Percentiles rank a stretch among this genome's conserved stretches.
Evolutionary conservation across 1,140 invertebrate species (phyloP).

Genomic region (Helicorthomorpha holstii): DNA sequence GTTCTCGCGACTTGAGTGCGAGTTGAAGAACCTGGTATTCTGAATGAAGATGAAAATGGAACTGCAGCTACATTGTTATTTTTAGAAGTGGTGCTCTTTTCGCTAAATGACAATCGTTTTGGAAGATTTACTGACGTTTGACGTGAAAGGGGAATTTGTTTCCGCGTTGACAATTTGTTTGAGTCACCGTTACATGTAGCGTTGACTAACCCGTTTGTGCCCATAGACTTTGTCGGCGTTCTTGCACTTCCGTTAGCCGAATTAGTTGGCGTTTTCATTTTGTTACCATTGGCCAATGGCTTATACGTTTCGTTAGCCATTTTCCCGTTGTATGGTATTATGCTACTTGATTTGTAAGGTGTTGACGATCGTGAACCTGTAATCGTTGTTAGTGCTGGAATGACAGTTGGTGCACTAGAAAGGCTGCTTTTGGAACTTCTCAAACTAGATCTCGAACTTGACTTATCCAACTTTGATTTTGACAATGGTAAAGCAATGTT

Average conservation of each 20-base stretch:
- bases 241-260: background rate
- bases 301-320: background rate
- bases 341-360: background rate
- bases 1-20: background rate
- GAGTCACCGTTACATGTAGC: background rate
- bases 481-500: background rate
- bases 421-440: background rate
- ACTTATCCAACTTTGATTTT: background rate
- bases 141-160: background rate
- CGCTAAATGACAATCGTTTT: background rate
- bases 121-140: background rate
- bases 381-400: background rate
- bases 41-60: background rate
- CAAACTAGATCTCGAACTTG: background rate
- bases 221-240: too few species aligned
- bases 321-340: background rate
- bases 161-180: background rate
- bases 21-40: background rate
- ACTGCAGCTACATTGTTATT: background rate
- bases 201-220: background rate
- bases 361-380: background rate
- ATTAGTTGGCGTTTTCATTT: background rate
- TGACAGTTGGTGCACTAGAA: background rate
- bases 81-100: background rate
- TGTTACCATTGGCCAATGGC: background rate